Percentiles rank a stretch among this genome's conserved stretches.
These are phyloP conservation scores for Scaptomyza cyrtandrae DNA, from an alignment of 2,888 invertebrate genomes.

Conservation along the genomic window DNA sequence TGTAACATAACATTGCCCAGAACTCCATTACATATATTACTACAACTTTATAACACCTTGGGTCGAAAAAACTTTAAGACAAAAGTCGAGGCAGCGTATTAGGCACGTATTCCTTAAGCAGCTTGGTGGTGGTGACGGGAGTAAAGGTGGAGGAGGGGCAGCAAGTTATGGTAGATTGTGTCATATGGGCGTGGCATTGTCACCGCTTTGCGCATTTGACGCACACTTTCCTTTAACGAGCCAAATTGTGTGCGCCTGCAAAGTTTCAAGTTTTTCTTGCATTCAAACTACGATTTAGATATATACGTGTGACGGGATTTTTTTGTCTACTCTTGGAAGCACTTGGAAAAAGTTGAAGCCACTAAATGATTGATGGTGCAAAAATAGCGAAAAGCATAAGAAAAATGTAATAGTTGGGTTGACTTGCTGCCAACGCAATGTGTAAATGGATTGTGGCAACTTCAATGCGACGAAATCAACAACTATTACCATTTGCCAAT, in stretches of 20 bases:
- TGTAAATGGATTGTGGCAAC: slow-evolving; percentile 31
- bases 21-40: background rate
- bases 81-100: slow-evolving; percentile 54
- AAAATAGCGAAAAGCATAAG: slow-evolving; percentile 12
- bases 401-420: slow-evolving; percentile 35
- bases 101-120: slow-evolving; percentile 46
- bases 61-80: slow-evolving; percentile 29
- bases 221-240: slow-evolving; percentile 62
- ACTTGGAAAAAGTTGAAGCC: slow-evolving; percentile 46
- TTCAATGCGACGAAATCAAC: slow-evolving; percentile 21
- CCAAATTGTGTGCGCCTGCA: slow-evolving; percentile 49
- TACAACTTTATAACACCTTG: slow-evolving; percentile 16
- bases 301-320: slow-evolving; percentile 19
- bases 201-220: slow-evolving; percentile 52
- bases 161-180: slow-evolving; percentile 21
- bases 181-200: slow-evolving; percentile 55
- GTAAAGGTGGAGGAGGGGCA: background rate
- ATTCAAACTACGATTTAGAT: slow-evolving; percentile 47
- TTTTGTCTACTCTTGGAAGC: background rate
- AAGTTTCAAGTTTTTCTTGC: slow-evolving; percentile 37
- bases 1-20: background rate
- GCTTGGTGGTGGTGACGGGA: background rate
- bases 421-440: slow-evolving; percentile 31
- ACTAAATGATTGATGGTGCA: slow-evolving; percentile 54
- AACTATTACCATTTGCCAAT: slow-evolving; percentile 15